These are phyloP conservation scores for Lepidostoma basale DNA, from an alignment of 1,140 invertebrate species.

Conservation along the genomic window DNA sequence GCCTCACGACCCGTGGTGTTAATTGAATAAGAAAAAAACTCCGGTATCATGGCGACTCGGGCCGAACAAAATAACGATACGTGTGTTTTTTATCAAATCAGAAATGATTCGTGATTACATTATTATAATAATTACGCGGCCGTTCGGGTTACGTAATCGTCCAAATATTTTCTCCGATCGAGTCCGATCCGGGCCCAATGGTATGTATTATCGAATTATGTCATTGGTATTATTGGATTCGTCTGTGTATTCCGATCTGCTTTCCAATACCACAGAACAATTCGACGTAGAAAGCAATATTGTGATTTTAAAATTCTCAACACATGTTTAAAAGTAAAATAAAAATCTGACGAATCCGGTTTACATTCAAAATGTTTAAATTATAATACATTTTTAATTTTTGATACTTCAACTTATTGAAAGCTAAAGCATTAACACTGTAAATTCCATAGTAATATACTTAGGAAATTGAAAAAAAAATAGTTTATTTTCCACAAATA, in stretches of 20 bases:
- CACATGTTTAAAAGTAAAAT: too few species aligned
- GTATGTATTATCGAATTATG: constrained; percentile 40
- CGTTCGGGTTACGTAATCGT: constrained; percentile 31
- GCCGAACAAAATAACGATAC: constrained; percentile 13
- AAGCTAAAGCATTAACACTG: too few species aligned
- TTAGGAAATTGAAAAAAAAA: too few species aligned
- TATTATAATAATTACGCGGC: constrained; percentile 23
- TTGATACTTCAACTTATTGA: too few species aligned
- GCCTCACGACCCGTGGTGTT: not conserved
- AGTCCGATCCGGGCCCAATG: constrained; percentile 19
- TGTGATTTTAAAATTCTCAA: too few species aligned
- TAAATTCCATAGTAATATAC: too few species aligned
- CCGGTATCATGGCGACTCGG: not conserved
- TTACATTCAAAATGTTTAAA: too few species aligned
- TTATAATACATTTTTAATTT: too few species aligned
- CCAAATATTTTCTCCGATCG: constrained; percentile 35
- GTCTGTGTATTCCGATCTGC: constrained; percentile 5
- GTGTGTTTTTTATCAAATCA: constrained; percentile 12
- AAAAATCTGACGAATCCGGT: too few species aligned
- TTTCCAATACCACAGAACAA: not conserved
- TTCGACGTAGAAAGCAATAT: not conserved
- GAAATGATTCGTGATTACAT: constrained; percentile 32
- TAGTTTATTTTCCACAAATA: too few species aligned
- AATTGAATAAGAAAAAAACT: constrained; percentile 9
- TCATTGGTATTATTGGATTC: constrained; percentile 41